phyloP scores from a whole-genome alignment of 2,113 vertebrate species.

The Dipodomys spectabilis region DNA sequence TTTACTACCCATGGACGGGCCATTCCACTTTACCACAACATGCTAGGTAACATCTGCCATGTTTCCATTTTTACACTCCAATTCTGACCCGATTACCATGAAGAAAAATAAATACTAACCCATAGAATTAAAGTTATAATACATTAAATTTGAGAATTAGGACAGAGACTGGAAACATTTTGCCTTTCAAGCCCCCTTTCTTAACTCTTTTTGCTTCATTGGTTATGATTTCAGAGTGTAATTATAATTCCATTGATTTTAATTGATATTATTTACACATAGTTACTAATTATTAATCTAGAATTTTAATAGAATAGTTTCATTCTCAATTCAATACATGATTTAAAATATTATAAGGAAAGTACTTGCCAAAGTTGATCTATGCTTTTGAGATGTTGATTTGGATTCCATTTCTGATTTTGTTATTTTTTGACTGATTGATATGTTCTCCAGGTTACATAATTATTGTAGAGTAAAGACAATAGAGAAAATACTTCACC shows the following conservation, averaged over 20 bases:
- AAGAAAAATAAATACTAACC: slow-evolving; percentile 62
- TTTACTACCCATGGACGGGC: slow-evolving; percentile 90
- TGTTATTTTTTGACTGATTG: slow-evolving; percentile 77
- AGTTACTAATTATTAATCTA: slow-evolving; percentile 2
- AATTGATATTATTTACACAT: background rate
- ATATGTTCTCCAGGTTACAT: slow-evolving; percentile 63
- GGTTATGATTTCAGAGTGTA: slow-evolving; percentile 8
- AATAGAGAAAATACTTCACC: slow-evolving; percentile 20
- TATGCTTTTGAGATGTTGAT: background rate
- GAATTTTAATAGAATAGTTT: background rate
- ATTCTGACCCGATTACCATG: background rate
- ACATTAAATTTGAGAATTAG: background rate
- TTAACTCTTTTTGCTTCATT: slow-evolving; percentile 1
- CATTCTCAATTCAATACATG: background rate
- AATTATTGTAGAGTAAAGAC: background rate
- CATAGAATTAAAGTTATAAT: slow-evolving; percentile 46
- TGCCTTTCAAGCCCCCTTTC: background rate
- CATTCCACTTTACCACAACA: slow-evolving; percentile 90
- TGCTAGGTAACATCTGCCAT: slow-evolving; percentile 90
- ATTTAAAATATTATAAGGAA: background rate
- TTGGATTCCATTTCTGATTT: background rate
- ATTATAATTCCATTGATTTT: background rate
- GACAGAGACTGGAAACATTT: background rate
- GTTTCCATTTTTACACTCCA: slow-evolving; percentile 76
- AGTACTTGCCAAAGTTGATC: background rate